phyloP scores from a whole-genome alignment of 2,888 invertebrate species.

The Proisotoma minuta region DNA sequence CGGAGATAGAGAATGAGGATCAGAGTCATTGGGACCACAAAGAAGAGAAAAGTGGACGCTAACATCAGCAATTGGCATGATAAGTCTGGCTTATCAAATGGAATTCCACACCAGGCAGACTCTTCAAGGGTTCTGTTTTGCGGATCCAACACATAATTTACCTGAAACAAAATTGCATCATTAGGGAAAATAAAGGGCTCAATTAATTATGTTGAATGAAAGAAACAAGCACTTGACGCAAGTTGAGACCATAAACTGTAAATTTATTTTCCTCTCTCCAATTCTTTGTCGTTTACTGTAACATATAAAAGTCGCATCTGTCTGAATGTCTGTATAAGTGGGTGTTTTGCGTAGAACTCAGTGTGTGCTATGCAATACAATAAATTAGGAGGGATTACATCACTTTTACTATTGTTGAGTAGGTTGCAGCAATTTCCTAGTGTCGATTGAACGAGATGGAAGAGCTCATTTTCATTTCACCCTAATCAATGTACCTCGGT shows the following conservation, averaged over 20 bases:
- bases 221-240: too few relatives aligned
- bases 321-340: too few relatives aligned
- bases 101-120: slow-evolving; percentile 51
- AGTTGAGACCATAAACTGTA: too few relatives aligned
- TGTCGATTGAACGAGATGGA: background rate
- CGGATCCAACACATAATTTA: slow-evolving; percentile 48
- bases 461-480: background rate
- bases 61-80: slow-evolving; percentile 50
- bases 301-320: too few relatives aligned
- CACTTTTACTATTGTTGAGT: too few relatives aligned
- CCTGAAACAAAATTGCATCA: too few relatives aligned
- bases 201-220: too few relatives aligned
- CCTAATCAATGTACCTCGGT: background rate
- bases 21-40: slow-evolving; percentile 53
- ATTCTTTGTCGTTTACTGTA: too few relatives aligned
- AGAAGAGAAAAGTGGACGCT: slow-evolving; percentile 53
- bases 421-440: too few relatives aligned
- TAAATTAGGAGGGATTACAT: background rate
- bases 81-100: slow-evolving; percentile 49
- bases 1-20: slow-evolving; percentile 52
- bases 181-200: too few relatives aligned
- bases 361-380: background rate
- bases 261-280: too few relatives aligned
- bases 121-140: slow-evolving; percentile 45
- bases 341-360: too few relatives aligned